These are phyloP conservation scores for Shinisaurus crocodilurus DNA, from an alignment of 2,113 vertebrate genomes.

Conservation along the genomic window DNA sequence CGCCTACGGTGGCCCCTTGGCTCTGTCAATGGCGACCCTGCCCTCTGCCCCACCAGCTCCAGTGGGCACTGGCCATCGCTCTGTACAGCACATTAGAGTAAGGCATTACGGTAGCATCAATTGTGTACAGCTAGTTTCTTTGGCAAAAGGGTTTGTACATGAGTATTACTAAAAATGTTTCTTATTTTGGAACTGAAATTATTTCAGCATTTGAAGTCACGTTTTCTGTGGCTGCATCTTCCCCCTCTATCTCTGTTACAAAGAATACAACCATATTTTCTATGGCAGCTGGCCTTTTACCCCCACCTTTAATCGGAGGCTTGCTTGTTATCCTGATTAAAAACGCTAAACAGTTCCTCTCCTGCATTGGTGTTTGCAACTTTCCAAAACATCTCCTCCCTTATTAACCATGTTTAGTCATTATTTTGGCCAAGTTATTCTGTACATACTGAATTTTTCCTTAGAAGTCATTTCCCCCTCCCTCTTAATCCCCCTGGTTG, in stretches of 20 bases:
- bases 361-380: neutral
- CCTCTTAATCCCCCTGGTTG: neutral
- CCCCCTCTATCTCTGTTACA: neutral
- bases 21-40: too few relatives aligned
- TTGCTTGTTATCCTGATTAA: neutral
- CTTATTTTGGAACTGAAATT: neutral
- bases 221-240: neutral
- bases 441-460: neutral
- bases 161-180: too few relatives aligned
- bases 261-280: neutral
- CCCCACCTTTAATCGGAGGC: neutral
- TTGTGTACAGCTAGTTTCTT: too few relatives aligned
- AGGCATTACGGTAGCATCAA: too few relatives aligned
- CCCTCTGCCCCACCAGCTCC: too few relatives aligned
- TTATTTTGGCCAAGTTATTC: neutral
- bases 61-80: too few relatives aligned
- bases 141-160: too few relatives aligned
- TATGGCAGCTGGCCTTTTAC: neutral
- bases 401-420: neutral
- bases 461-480: neutral
- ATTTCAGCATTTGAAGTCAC: neutral
- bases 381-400: neutral
- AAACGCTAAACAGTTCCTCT: neutral
- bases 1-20: too few relatives aligned
- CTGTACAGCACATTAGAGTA: too few relatives aligned